A percentile compares a stretch with the other conserved stretches of the same genome.
These are phyloP conservation scores for Myxocyprinus asiaticus DNA, from an alignment of 2,113 vertebrate species.

Conservation along the genomic window DNA sequence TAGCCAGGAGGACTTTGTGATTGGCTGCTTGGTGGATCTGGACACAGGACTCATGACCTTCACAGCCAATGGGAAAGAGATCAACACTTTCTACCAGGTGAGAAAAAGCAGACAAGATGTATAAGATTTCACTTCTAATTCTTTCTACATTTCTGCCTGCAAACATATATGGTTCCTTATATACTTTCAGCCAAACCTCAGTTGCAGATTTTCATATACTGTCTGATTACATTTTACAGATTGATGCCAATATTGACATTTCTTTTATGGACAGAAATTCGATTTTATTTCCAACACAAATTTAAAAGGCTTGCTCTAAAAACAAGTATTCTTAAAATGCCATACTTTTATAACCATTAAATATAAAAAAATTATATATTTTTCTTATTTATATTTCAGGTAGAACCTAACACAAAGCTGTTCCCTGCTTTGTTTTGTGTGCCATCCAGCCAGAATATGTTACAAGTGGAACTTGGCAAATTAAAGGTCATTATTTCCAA, in stretches of 20 bases:
- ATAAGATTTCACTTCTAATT: neutral
- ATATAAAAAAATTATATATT: neutral
- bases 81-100: constrained; percentile 96
- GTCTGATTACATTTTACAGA: too few species aligned
- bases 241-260: too few species aligned
- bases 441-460: constrained; percentile 87
- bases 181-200: too few species aligned
- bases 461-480: constrained; percentile 92
- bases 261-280: too few species aligned
- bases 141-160: too few species aligned
- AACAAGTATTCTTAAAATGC: neutral
- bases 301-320: too few species aligned
- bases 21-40: constrained; percentile 90
- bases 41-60: constrained; percentile 96
- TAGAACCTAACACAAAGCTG: constrained; percentile 92
- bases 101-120: neutral
- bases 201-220: too few species aligned
- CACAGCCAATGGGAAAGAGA: constrained; percentile 90
- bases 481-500: constrained; percentile 78
- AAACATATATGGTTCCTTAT: too few species aligned
- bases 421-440: constrained; percentile 89
- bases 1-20: constrained; percentile 87
- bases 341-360: neutral
- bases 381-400: constrained; percentile 67
- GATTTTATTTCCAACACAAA: too few species aligned